Conservation (phyloP, 2,797 vertebrate genomes). For the Vultur gryphus region DNA sequence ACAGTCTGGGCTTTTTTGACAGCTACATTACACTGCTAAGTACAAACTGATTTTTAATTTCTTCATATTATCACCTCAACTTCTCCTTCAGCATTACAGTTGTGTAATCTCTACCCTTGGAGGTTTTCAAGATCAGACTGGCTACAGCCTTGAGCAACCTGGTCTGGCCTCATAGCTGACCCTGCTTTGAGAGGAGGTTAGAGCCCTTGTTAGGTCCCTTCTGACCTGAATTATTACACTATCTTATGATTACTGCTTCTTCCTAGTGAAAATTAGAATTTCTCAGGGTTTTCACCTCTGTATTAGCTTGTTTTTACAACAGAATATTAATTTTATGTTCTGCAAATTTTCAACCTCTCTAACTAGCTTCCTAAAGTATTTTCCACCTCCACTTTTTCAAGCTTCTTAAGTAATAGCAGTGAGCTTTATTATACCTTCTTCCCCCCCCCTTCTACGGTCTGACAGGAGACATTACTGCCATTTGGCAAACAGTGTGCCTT, state of each 20-base stretch:
- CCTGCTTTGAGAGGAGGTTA: not conserved
- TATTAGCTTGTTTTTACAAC: not conserved
- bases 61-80: not conserved
- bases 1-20: not conserved
- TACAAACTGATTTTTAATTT: not conserved
- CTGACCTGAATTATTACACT: not conserved
- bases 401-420: not conserved
- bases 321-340: not conserved
- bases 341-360: not conserved
- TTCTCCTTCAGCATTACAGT: not conserved
- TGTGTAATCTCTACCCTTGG: not conserved
- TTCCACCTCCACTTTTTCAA: not conserved
- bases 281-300: not conserved
- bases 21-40: not conserved
- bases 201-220: not conserved
- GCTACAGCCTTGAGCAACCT: not conserved
- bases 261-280: not conserved
- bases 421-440: not conserved
- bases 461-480: not conserved
- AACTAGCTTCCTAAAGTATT: not conserved
- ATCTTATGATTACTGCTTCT: not conserved
- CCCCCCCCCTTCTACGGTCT: not conserved
- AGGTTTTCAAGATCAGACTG: not conserved
- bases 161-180: not conserved
- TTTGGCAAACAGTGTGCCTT: not conserved